A percentile compares a stretch with the other conserved stretches of the same genome.
phyloP scores from a whole-genome alignment of 2,113 vertebrate genomes.

The Dissostichus mawsoni region DNA sequence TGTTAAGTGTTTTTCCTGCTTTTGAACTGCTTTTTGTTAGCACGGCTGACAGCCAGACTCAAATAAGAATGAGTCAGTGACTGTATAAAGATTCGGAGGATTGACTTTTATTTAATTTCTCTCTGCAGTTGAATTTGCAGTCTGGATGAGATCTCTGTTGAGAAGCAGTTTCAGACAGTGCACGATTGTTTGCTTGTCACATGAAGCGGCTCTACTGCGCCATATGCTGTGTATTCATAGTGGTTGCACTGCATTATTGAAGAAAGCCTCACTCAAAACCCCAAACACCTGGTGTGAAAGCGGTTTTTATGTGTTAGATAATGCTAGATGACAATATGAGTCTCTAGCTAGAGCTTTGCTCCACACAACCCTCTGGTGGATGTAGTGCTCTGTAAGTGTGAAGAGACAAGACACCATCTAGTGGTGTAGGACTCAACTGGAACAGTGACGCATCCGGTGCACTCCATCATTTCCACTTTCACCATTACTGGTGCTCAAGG shows the following conservation, averaged over 20 bases:
- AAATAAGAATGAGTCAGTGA: conserved; percentile 69
- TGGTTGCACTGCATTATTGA: conserved; percentile 52
- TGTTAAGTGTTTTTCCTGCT: conserved; percentile 58
- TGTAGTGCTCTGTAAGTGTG: conserved; percentile 4
- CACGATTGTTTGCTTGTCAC: conserved; percentile 54
- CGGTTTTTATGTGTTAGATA: conserved; percentile 35
- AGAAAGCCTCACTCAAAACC: conserved; percentile 34
- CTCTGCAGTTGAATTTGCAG: conserved; percentile 54
- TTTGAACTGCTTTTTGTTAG: conserved; percentile 68
- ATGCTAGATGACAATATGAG: conserved; percentile 25
- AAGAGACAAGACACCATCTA: conserved; percentile 80
- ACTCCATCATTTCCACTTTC: neutral
- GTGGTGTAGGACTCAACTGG: conserved; percentile 63
- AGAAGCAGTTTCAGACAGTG: conserved; percentile 45
- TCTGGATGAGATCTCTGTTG: conserved; percentile 63
- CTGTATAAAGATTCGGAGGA: conserved; percentile 59
- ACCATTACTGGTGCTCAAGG: neutral
- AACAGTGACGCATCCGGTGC: conserved; percentile 7
- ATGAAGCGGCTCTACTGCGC: conserved; percentile 36
- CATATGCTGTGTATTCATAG: conserved; percentile 44
- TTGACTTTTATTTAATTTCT: conserved; percentile 59
- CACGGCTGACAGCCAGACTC: conserved; percentile 57
- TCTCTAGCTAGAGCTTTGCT: conserved; percentile 26
- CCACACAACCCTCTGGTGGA: conserved; percentile 39
- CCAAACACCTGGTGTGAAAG: conserved; percentile 10